Evolutionary conservation across 2,113 vertebrate species (phyloP).

Genomic region (Pygathrix nemaeus): DNA sequence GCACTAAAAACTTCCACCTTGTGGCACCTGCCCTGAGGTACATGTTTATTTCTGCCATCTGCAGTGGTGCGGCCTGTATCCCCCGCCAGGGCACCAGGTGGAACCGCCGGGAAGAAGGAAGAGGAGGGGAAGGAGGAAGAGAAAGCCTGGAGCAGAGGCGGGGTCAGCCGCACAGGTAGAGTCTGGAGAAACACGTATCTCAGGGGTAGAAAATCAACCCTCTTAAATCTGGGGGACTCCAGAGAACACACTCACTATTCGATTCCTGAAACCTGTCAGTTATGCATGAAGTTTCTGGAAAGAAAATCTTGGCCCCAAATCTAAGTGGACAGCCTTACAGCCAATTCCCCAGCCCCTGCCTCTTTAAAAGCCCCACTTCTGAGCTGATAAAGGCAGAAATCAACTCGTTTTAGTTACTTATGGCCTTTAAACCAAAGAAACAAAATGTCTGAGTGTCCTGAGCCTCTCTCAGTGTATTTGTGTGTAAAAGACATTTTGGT

Average conservation of each 20-base stretch:
- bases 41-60: slow-evolving; percentile 78
- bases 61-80: slow-evolving; percentile 73
- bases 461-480: not conserved
- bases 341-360: not conserved
- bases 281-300: not conserved
- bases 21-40: slow-evolving; percentile 62
- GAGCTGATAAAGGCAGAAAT: not conserved
- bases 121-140: slow-evolving; percentile 32
- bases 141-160: slow-evolving; percentile 42
- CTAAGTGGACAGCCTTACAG: not conserved
- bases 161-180: slow-evolving; percentile 58
- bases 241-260: not conserved
- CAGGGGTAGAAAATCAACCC: slow-evolving; percentile 35
- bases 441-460: not conserved
- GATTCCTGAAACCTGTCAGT: not conserved
- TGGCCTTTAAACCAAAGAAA: not conserved
- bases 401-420: not conserved
- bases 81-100: slow-evolving; percentile 71
- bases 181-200: slow-evolving; percentile 53
- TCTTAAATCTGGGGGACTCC: not conserved
- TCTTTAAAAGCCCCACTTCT: not conserved
- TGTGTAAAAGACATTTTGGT: not conserved
- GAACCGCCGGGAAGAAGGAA: not conserved
- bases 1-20: slow-evolving; percentile 59
- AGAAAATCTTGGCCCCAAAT: not conserved